Conservation (phyloP, 2,888 invertebrate species). For the Xestia xanthographa region DNA sequence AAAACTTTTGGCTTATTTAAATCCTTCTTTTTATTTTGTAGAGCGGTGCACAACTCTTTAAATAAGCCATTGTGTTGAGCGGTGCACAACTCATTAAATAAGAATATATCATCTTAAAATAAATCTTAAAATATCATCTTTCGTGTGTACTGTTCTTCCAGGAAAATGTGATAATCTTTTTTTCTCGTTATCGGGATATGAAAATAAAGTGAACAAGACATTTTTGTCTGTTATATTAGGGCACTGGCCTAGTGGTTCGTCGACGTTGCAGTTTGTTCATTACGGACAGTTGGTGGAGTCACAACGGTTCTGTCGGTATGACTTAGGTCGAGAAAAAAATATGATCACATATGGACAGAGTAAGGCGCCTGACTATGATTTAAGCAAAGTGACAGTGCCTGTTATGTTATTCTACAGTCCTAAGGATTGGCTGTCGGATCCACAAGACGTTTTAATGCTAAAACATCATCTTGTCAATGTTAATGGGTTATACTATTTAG, state of each 20-base stretch:
- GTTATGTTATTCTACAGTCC: slow-evolving; percentile 79
- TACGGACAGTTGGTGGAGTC: slow-evolving; percentile 82
- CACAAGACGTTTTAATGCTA: slow-evolving; percentile 85
- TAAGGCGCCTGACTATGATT: slow-evolving; percentile 80
- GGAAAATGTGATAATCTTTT: slow-evolving; percentile 75
- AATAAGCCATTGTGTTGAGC: no score
- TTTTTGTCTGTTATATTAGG: slow-evolving; percentile 91
- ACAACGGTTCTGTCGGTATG: slow-evolving; percentile 79
- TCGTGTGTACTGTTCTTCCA: slow-evolving; percentile 72
- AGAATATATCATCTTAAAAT: no score
- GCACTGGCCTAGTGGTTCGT: slow-evolving; percentile 91
- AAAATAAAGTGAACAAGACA: slow-evolving; percentile 79
- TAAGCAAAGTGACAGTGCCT: slow-evolving; percentile 75
- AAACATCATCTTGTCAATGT: slow-evolving; percentile 87
- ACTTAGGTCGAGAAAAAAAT: slow-evolving; percentile 76
- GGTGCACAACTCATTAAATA: no score
- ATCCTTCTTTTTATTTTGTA: no score
- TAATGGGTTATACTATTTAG: slow-evolving; percentile 85
- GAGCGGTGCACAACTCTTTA: no score
- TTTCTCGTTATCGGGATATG: slow-evolving; percentile 73
- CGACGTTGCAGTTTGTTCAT: slow-evolving; percentile 87
- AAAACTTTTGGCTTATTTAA: no score
- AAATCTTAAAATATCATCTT: slow-evolving; percentile 71
- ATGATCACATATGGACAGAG: slow-evolving; percentile 83
- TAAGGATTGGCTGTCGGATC: slow-evolving; percentile 86